Evolutionary conservation across 1,140 invertebrate species (phyloP), one percentile per base, ranked within the genome.

Genomic region (Ganaspis sp.): DNA sequence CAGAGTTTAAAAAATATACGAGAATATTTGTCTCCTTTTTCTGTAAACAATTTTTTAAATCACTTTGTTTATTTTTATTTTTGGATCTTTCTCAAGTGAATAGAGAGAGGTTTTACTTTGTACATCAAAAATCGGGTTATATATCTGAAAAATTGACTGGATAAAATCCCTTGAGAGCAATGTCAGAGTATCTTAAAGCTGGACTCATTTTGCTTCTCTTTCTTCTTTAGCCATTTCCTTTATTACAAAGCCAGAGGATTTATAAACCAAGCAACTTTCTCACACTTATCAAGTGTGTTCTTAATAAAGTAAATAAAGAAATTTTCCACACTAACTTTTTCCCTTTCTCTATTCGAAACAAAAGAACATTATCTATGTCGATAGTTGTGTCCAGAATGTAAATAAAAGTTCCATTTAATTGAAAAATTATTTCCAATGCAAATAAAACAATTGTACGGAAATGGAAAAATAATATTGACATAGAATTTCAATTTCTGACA

Each of bases 141-240:
- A 64, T 26, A 29, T 26, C 26, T 64, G 9, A 64, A 29, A 26
- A 64, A 64, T 15, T 64, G 3, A 15, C 4, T 11, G 21, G 8
- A 23, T 26, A 26, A 70, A 29, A 45, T 70, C 69, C 17, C 49
- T 70, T 6, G 64, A 70, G 74, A 54, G 54, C 54, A 64, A 64
- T 64, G 9, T 64, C 4, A 26, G 23, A 15, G 1, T 12, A 64
- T 15, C 23, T 29, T 29, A 64, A 29, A 15, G 15, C 2, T 64
- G 9, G 54, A 58, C 23, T 1, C 23, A 64, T 26, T 26, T 64
- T 64, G 23, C 9, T 19, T 64, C 54, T n/a, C 23, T 5, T 29
- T 26, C 26, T 64, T 64, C 4, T 26, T 26, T 29, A 29, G 58
- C 12, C 23, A 64, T 64, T 64, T 64, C 26, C 58, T 64, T 29